These are phyloP conservation scores for Ormyrus pomaceus DNA, from an alignment of 2,888 invertebrate genomes.

Conservation along the genomic window DNA sequence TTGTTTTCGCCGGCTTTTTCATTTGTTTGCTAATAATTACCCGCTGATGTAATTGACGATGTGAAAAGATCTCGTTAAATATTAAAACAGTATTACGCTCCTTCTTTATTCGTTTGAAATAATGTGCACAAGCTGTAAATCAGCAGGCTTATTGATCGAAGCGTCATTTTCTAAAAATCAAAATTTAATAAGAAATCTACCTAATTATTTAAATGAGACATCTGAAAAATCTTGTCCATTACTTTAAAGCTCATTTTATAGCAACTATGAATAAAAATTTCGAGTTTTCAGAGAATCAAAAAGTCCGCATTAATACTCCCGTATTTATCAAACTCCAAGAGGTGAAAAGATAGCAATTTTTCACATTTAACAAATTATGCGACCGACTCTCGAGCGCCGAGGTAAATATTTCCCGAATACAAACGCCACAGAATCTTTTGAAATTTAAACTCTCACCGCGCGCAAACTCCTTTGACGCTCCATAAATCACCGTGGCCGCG, in stretches of 20 bases:
- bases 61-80: too few relatives aligned
- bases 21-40: neutral
- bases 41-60: neutral
- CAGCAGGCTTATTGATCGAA: too few relatives aligned
- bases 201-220: too few relatives aligned
- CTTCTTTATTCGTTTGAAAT: neutral
- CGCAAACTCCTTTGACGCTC: constrained; percentile 14
- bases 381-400: neutral
- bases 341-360: neutral
- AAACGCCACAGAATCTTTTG: constrained; percentile 26
- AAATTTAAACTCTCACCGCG: constrained; percentile 17
- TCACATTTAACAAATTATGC: constrained; percentile 12
- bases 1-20: constrained; percentile 24
- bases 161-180: too few relatives aligned
- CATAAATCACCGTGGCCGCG: constrained; percentile 39
- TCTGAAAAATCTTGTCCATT: too few relatives aligned
- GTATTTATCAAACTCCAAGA: constrained; percentile 17
- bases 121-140: too few relatives aligned
- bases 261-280: too few relatives aligned
- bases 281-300: too few relatives aligned
- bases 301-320: too few relatives aligned
- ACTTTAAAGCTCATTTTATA: too few relatives aligned
- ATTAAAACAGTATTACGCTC: too few relatives aligned
- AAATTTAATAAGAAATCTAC: too few relatives aligned
- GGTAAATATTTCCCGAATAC: constrained; percentile 28